Evolutionary conservation across 1,140 invertebrate species (phyloP).

Genomic region (Drosophila pruinosa): DNA sequence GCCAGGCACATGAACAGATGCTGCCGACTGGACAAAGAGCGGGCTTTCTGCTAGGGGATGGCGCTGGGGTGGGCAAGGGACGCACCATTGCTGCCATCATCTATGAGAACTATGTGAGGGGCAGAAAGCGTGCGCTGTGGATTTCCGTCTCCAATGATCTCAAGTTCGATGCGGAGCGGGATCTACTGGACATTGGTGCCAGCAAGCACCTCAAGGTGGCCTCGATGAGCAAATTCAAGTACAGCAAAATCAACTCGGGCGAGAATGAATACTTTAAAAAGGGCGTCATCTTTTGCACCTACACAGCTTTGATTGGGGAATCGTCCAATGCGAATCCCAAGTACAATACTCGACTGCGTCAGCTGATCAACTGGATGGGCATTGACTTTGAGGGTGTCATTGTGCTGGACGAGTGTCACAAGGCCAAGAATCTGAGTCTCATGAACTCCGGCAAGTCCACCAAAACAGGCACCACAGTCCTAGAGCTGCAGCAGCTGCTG

Average conservation of each 20-base stretch:
- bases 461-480: constrained; percentile 93
- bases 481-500: constrained; percentile 97
- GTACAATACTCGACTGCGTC: constrained; percentile 96
- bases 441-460: constrained; percentile 96
- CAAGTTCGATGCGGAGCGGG: constrained; percentile 98
- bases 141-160: constrained; percentile 99
- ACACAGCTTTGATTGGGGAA: constrained; percentile 99
- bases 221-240: constrained; percentile 96
- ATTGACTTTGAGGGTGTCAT: constrained; percentile 97
- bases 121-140: constrained; percentile 97
- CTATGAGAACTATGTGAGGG: constrained; percentile 97
- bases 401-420: constrained; percentile 99
- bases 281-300: constrained; percentile 98
- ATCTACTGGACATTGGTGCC: constrained; percentile 97
- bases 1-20: constrained; percentile 96
- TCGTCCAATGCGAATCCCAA: constrained; percentile 93
- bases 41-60: constrained; percentile 98
- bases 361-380: constrained; percentile 97
- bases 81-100: constrained; percentile 99
- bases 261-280: constrained; percentile 96
- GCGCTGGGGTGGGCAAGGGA: constrained; percentile 99
- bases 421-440: constrained; percentile 98
- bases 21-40: constrained; percentile 95
- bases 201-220: constrained; percentile 86
- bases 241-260: constrained; percentile 96